Evolutionary conservation across 1,140 invertebrate species (phyloP).

Genomic region (Bursaphelenchus mucronatus): DNA sequence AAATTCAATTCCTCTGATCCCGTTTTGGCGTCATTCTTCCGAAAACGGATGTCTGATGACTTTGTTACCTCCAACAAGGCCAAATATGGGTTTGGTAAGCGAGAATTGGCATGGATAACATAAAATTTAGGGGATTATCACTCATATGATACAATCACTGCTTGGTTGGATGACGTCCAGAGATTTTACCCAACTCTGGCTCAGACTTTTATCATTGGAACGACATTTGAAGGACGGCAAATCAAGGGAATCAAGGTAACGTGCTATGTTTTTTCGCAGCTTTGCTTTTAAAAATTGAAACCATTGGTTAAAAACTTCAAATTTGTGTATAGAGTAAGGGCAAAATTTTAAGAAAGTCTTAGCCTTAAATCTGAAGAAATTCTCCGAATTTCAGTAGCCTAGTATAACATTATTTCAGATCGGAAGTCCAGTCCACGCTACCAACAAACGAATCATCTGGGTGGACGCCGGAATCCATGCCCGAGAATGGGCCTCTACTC

Average conservation of each 20-base stretch:
- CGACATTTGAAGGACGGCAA: constrained; percentile 61
- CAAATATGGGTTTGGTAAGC: constrained; percentile 44
- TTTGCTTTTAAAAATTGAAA: too few species aligned
- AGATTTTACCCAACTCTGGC: constrained; percentile 60
- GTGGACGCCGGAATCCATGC: constrained; percentile 62
- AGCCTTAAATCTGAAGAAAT: not conserved
- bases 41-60: constrained; percentile 56
- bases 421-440: constrained; percentile 47
- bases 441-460: constrained; percentile 56
- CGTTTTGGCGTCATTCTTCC: constrained; percentile 42
- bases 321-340: not conserved
- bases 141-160: constrained; percentile 62
- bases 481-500: constrained; percentile 61
- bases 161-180: constrained; percentile 63
- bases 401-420: constrained; percentile 32
- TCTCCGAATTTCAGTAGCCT: not conserved
- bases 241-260: constrained; percentile 63
- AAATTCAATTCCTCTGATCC: constrained; percentile 25
- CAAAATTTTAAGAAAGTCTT: not conserved
- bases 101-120: not conserved
- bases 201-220: constrained; percentile 61
- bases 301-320: too few species aligned
- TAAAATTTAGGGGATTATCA: constrained; percentile 38
- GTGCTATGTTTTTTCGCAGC: not conserved
- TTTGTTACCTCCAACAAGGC: constrained; percentile 41